Evolutionary conservation across 2,113 vertebrate species (phyloP).

Genomic region (Dromas ardeola): DNA sequence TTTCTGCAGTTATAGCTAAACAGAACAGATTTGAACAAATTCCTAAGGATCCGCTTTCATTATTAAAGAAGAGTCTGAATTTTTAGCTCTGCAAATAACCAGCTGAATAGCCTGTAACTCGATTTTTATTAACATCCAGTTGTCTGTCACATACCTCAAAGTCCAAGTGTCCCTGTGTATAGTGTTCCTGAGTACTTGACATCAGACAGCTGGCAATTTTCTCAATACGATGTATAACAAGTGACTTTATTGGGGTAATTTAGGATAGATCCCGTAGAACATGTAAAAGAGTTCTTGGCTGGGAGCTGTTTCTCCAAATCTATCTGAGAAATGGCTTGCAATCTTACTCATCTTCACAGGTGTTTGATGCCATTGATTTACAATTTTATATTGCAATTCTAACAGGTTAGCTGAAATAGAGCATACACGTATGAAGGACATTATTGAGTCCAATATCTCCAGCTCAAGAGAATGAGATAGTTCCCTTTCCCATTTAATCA

Average conservation of each 20-base stretch:
- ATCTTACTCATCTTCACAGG: constrained; percentile 68
- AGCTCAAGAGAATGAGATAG: constrained; percentile 69
- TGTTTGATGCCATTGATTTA: constrained; percentile 71
- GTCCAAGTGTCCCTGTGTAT: constrained; percentile 34
- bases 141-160: constrained; percentile 1
- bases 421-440: constrained; percentile 65
- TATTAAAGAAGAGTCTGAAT: constrained; percentile 24
- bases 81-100: constrained; percentile 46
- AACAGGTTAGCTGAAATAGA: constrained; percentile 75
- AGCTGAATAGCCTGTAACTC: constrained; percentile 2
- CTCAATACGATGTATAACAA: constrained; percentile 58
- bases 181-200: constrained; percentile 36
- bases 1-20: constrained; percentile 17
- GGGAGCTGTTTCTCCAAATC: constrained; percentile 66
- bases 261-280: constrained; percentile 58
- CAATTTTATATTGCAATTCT: constrained; percentile 69
- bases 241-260: constrained; percentile 65
- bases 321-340: constrained; percentile 65
- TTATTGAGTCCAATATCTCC: constrained; percentile 71
- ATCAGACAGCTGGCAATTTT: constrained; percentile 59
- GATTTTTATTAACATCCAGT: constrained; percentile 53
- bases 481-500: constrained; percentile 73
- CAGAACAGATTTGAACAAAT: constrained; percentile 17
- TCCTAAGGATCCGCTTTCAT: constrained; percentile 4
- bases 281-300: constrained; percentile 60